Evolutionary conservation across 2,113 vertebrate species (phyloP).

Genomic region (Percina caprodes): DNA sequence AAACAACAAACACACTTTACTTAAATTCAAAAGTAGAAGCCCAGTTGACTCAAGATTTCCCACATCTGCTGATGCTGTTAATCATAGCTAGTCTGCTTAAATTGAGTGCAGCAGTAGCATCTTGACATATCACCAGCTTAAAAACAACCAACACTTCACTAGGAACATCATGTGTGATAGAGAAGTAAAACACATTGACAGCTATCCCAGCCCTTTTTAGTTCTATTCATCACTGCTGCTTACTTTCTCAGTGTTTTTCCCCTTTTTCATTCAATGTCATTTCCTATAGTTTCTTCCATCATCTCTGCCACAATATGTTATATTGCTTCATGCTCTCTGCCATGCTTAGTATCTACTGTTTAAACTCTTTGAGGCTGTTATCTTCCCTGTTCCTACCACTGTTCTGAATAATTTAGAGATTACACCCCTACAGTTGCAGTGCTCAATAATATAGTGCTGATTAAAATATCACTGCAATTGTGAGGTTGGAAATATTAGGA

Average conservation of each 20-base stretch:
- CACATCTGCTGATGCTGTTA: constrained; percentile 15
- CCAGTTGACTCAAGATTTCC: constrained; percentile 24
- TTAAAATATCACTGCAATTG: constrained; percentile 62
- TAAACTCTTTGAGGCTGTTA: constrained; percentile 43
- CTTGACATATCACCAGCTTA: constrained; percentile 11
- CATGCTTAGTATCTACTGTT: constrained; percentile 29
- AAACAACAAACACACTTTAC: not conserved
- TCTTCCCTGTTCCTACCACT: constrained; percentile 18
- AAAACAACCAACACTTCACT: constrained; percentile 4
- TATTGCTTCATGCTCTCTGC: constrained; percentile 8
- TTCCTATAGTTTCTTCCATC: constrained; percentile 51
- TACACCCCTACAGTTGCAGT: constrained; percentile 37
- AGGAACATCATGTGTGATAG: constrained; percentile 7
- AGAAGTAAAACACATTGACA: not conserved
- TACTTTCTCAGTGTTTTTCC: not conserved
- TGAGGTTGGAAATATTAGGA: constrained; percentile 27
- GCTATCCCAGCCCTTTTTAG: not conserved
- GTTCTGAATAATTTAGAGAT: constrained; percentile 63
- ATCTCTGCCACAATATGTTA: constrained; percentile 40
- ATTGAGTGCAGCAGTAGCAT: constrained; percentile 1
- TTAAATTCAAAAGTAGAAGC: not conserved
- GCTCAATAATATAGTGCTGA: constrained; percentile 48
- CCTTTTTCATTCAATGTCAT: constrained; percentile 34
- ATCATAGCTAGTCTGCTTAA: not conserved
- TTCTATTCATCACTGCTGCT: constrained; percentile 35